phyloP scores from a whole-genome alignment of 2,797 vertebrate genomes.

The Rhyacichthys aspro region DNA sequence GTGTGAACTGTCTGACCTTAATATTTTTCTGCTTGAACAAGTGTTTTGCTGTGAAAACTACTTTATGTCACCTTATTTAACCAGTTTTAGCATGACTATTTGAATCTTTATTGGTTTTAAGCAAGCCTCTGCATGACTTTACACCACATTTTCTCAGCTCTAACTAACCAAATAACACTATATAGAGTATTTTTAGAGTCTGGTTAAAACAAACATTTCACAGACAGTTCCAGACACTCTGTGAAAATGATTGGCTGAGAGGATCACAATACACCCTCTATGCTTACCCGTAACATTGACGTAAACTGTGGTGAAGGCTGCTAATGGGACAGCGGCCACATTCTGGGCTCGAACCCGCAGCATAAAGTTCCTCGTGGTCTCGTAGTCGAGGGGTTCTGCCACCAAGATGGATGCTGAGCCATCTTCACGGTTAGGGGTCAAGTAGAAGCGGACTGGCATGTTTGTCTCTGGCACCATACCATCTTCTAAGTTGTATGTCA shows the following conservation, averaged over 20 bases:
- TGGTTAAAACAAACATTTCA: not conserved
- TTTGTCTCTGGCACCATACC: constrained; percentile 90
- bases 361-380: constrained; percentile 86
- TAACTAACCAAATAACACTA: not conserved
- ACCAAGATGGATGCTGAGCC: constrained; percentile 88
- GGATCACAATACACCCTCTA: not conserved
- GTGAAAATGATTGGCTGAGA: no score
- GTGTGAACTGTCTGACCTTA: not conserved
- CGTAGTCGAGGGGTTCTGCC: constrained; percentile 89
- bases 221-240: not conserved
- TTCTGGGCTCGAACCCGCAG: constrained; percentile 88
- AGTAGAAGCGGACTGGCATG: constrained; percentile 89
- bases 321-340: constrained; percentile 86
- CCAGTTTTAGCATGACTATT: constrained; percentile 4
- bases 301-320: constrained; percentile 84
- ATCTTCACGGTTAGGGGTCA: constrained; percentile 89
- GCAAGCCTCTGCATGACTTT: not conserved
- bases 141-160: not conserved
- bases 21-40: constrained; percentile 4
- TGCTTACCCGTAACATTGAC: constrained; percentile 86
- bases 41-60: not conserved
- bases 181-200: not conserved
- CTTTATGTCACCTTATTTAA: not conserved
- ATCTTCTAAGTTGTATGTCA: constrained; percentile 89
- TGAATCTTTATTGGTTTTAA: not conserved